These are phyloP conservation scores for Tragopan temminckii DNA, from an alignment of 2,797 vertebrate genomes.

Conservation along the genomic window DNA sequence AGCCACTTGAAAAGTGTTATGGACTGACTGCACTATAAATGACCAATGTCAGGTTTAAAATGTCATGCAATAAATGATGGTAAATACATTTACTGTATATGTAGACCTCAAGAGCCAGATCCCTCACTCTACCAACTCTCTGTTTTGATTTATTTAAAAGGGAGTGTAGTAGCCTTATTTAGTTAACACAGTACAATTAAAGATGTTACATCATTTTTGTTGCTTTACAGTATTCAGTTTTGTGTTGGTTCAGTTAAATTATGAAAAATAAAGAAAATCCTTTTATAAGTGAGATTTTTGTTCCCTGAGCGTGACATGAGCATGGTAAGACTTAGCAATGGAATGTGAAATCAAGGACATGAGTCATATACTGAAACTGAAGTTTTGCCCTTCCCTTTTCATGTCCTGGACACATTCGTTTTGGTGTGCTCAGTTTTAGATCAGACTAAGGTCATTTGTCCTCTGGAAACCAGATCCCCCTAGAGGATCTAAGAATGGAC, in stretches of 20 bases:
- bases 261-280: slow-evolving; percentile 87
- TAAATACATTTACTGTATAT: slow-evolving; percentile 74
- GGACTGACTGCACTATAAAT: slow-evolving; percentile 68
- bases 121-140: slow-evolving; percentile 64
- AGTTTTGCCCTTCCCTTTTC: neutral
- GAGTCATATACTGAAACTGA: neutral
- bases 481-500: neutral
- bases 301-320: slow-evolving; percentile 72
- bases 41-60: slow-evolving; percentile 60
- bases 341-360: neutral
- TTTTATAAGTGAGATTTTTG: slow-evolving; percentile 84
- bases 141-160: slow-evolving; percentile 66
- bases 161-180: slow-evolving; percentile 71
- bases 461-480: neutral
- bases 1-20: slow-evolving; percentile 67
- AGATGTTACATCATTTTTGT: slow-evolving; percentile 80
- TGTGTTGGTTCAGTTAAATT: slow-evolving; percentile 89
- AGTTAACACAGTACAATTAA: slow-evolving; percentile 74
- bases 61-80: slow-evolving; percentile 78
- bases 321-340: neutral
- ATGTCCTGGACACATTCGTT: neutral
- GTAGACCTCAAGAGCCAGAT: slow-evolving; percentile 74
- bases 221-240: slow-evolving; percentile 85
- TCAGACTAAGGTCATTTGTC: neutral
- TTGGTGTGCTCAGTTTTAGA: neutral